These are phyloP conservation scores for Dynastes grantii DNA, from an alignment of 2,888 invertebrate genomes.

Conservation along the genomic window DNA sequence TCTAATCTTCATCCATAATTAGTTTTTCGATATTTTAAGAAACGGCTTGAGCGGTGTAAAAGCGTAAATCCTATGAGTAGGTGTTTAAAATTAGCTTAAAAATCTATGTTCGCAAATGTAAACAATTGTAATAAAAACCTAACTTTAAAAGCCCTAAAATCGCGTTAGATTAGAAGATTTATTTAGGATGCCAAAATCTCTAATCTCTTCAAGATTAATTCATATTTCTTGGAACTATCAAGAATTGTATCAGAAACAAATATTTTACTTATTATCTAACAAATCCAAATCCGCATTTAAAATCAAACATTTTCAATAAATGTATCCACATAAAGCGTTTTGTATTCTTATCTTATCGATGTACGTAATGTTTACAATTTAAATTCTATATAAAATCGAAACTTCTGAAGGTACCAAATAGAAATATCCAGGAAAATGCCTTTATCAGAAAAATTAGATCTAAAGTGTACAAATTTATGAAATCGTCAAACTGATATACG, in stretches of 20 bases:
- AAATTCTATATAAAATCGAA: not conserved
- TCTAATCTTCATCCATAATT: no score
- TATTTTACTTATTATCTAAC: constrained; percentile 1
- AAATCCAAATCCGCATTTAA: not conserved
- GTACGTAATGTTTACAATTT: not conserved
- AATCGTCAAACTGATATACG: not conserved
- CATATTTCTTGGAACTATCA: no score
- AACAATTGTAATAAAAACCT: not conserved
- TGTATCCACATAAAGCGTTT: no score
- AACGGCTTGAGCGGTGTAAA: no score
- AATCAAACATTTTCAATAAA: not conserved
- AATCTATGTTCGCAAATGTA: no score
- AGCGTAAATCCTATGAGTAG: no score
- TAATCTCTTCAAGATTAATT: no score
- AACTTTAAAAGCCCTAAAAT: not conserved
- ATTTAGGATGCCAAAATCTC: not conserved
- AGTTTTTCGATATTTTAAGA: no score
- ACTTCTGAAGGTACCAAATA: not conserved
- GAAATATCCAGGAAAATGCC: not conserved
- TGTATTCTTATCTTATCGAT: not conserved
- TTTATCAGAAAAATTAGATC: not conserved
- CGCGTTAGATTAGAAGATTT: not conserved
- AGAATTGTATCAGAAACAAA: not conserved
- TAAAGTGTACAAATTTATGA: no score
- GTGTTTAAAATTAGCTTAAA: no score